These are phyloP conservation scores for Catharus fuscescens DNA, from an alignment of 2,113 vertebrate genomes.

Conservation along the genomic window DNA sequence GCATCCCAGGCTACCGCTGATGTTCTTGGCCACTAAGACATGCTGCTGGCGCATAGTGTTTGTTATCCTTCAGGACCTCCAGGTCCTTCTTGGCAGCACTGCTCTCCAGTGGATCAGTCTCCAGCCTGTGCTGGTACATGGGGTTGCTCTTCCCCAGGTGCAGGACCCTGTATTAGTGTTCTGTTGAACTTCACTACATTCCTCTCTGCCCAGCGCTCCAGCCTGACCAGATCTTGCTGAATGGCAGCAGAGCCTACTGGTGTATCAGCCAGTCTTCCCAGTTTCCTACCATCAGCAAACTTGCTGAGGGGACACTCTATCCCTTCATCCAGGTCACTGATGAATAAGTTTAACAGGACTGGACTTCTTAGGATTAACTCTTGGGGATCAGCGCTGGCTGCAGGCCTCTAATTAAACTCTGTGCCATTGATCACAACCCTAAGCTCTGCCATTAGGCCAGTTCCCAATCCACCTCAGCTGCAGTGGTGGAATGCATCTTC, in stretches of 20 bases:
- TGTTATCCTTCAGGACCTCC: neutral
- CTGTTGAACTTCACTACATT: neutral
- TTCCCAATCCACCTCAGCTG: neutral
- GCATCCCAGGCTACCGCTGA: accelerated
- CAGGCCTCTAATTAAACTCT: neutral
- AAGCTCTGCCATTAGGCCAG: neutral
- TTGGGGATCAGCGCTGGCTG: accelerated
- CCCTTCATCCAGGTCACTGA: neutral
- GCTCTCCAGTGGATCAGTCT: neutral
- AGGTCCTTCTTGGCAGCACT: neutral
- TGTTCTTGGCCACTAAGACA: neutral
- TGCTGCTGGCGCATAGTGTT: accelerated
- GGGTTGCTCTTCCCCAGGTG: neutral
- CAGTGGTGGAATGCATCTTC: neutral
- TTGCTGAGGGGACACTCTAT: neutral
- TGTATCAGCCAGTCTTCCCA: neutral
- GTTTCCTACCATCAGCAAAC: neutral
- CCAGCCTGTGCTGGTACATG: neutral
- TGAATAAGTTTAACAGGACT: neutral
- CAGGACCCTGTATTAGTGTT: neutral
- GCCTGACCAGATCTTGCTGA: neutral
- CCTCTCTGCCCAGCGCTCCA: neutral
- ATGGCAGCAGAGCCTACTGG: neutral
- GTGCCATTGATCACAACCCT: neutral
- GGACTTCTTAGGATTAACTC: neutral